Conservation (phyloP, 1,140 invertebrate genomes). For the Diplogasteroides magnus region DNA sequence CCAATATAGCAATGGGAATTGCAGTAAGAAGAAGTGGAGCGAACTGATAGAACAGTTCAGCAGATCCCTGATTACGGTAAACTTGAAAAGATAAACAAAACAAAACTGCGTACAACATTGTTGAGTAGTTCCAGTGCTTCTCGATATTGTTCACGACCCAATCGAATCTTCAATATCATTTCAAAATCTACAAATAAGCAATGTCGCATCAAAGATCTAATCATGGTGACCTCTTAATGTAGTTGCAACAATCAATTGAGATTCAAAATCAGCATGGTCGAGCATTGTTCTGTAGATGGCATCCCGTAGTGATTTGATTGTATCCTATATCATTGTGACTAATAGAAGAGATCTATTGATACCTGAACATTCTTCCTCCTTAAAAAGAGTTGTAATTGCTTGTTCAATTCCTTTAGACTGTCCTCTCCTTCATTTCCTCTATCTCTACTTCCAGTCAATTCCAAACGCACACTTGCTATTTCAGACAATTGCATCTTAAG, state of each 20-base stretch:
- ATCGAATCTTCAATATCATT: slow-evolving; percentile 20
- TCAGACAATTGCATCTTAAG: slow-evolving; percentile 22
- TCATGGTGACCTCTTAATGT: slow-evolving; percentile 21
- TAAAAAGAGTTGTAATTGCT: slow-evolving; percentile 21
- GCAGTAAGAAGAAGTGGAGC: background rate
- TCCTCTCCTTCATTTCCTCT: background rate
- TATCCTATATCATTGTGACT: background rate
- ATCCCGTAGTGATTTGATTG: slow-evolving; percentile 22
- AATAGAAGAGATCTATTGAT: slow-evolving; percentile 1
- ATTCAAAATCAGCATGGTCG: slow-evolving; percentile 31
- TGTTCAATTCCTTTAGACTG: background rate
- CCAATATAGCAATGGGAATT: background rate
- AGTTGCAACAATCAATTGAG: slow-evolving; percentile 27
- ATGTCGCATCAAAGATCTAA: background rate
- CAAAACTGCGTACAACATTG: no score
- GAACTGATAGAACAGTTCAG: background rate
- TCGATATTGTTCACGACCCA: slow-evolving; percentile 23
- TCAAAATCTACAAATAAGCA: slow-evolving; percentile 17
- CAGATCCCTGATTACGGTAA: background rate
- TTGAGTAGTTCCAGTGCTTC: slow-evolving; percentile 27
- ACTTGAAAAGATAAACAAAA: no score
- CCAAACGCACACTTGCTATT: slow-evolving; percentile 21
- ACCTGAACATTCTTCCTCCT: slow-evolving; percentile 20
- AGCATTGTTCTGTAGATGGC: slow-evolving; percentile 30
- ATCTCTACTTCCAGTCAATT: background rate